These are phyloP conservation scores for Euura lappo DNA, from an alignment of 1,140 invertebrate genomes.

Conservation along the genomic window DNA sequence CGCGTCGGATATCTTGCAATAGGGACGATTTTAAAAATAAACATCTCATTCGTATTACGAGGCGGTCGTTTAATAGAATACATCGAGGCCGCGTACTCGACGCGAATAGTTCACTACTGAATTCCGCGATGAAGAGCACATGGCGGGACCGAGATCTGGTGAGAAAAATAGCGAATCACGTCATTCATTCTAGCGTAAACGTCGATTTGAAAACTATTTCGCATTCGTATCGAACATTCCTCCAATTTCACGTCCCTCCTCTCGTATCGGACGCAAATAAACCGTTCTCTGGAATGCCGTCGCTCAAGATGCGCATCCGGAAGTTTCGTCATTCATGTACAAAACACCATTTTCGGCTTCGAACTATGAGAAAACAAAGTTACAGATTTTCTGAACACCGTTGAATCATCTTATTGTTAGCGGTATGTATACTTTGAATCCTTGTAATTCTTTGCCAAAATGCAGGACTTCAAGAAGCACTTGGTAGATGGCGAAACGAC, in stretches of 20 bases:
- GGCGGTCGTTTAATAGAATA: not conserved
- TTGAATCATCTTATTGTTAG: too few relatives aligned
- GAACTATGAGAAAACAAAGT: not conserved
- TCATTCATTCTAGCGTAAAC: too few relatives aligned
- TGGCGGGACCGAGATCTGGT: conserved; percentile 44
- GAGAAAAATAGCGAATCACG: conserved; percentile 8
- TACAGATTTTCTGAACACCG: not conserved
- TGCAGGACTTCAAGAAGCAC: conserved; percentile 37
- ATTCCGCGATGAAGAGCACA: conserved; percentile 33
- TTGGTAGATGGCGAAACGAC: conserved; percentile 53
- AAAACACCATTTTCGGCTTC: not conserved
- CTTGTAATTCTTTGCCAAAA: not conserved
- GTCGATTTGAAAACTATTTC: too few relatives aligned
- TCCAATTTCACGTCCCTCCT: too few relatives aligned
- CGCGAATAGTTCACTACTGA: not conserved
- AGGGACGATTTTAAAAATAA: not conserved
- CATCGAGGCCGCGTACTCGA: not conserved
- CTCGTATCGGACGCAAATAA: too few relatives aligned
- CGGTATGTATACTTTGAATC: not conserved
- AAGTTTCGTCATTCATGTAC: too few relatives aligned
- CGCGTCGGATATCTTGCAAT: not conserved
- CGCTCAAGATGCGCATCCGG: too few relatives aligned
- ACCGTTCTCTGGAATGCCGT: too few relatives aligned
- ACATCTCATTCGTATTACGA: not conserved
- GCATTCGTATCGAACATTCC: too few relatives aligned